Evolutionary conservation across 2,113 vertebrate genomes (phyloP).

Genomic region (Bos indicus): DNA sequence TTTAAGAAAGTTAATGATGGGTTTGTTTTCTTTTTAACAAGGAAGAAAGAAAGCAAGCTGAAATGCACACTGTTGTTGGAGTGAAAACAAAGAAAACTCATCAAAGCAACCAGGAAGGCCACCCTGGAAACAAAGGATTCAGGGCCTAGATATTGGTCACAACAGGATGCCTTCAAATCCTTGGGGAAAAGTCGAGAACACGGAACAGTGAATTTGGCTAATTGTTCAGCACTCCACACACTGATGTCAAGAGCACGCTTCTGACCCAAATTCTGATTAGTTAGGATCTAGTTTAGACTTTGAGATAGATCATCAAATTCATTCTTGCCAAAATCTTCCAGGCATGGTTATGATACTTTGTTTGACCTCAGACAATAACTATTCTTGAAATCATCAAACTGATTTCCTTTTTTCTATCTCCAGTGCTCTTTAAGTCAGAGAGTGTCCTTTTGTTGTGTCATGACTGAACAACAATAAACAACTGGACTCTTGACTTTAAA

Average conservation of each 20-base stretch:
- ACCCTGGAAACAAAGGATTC: slow-evolving; percentile 3
- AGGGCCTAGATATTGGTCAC: not conserved
- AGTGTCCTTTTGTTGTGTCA: not conserved
- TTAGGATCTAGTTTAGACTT: not conserved
- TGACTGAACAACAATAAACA: not conserved
- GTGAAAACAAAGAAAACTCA: slow-evolving; percentile 44
- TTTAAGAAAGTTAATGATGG: slow-evolving; percentile 32
- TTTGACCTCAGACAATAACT: not conserved
- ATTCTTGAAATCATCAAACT: not conserved
- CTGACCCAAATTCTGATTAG: not conserved
- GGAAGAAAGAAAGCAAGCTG: not conserved
- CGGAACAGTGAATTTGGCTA: not conserved
- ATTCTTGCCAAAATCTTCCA: not conserved
- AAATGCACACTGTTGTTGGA: not conserved
- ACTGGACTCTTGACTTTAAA: not conserved
- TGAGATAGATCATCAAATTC: not conserved
- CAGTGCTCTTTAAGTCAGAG: not conserved
- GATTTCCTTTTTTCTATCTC: not conserved
- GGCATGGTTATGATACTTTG: not conserved
- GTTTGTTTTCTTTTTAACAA: slow-evolving; percentile 38
- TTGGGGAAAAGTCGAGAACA: not conserved
- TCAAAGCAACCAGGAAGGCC: slow-evolving; percentile 23
- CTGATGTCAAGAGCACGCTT: not conserved
- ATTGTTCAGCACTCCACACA: not conserved
- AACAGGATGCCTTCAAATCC: not conserved